Conservation (phyloP, 2,888 invertebrate species). For the Digitonthophagus gazella region DNA sequence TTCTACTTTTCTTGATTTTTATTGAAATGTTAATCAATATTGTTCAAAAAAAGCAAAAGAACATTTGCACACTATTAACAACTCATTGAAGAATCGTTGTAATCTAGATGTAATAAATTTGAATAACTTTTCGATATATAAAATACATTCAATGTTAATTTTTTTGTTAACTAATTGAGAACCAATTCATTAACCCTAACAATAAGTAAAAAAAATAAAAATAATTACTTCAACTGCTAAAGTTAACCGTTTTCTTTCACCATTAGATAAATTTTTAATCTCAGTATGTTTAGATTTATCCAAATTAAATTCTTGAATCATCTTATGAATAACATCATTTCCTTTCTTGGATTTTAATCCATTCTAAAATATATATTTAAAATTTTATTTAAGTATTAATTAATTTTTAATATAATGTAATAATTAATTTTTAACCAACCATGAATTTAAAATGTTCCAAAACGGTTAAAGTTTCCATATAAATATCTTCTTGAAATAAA, state of each 20-base stretch:
- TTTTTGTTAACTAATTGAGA: too few relatives aligned
- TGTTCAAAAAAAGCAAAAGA: too few relatives aligned
- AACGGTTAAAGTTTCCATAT: constrained; percentile 74
- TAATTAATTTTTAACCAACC: constrained; percentile 58
- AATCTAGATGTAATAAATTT: too few relatives aligned
- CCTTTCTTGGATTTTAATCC: constrained; percentile 44
- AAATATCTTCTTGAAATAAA: constrained; percentile 82
- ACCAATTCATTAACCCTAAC: too few relatives aligned
- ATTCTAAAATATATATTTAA: constrained; percentile 50
- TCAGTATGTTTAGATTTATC: constrained; percentile 68
- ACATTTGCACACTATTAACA: too few relatives aligned
- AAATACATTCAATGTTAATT: too few relatives aligned
- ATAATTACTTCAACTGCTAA: constrained; percentile 64
- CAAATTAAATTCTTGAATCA: constrained; percentile 69
- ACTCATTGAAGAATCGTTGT: too few relatives aligned
- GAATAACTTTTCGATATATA: too few relatives aligned
- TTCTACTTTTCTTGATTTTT: too few relatives aligned
- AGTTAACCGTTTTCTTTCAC: constrained; percentile 82
- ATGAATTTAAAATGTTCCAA: constrained; percentile 83
- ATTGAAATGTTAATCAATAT: too few relatives aligned
- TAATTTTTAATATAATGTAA: constrained; percentile 60
- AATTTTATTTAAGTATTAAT: background rate
- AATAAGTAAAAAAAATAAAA: constrained; percentile 1
- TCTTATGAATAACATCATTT: constrained; percentile 49
- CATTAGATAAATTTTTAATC: constrained; percentile 80